These are phyloP conservation scores for Corythoichthys intestinalis DNA, from an alignment of 2,113 vertebrate genomes.

Conservation along the genomic window DNA sequence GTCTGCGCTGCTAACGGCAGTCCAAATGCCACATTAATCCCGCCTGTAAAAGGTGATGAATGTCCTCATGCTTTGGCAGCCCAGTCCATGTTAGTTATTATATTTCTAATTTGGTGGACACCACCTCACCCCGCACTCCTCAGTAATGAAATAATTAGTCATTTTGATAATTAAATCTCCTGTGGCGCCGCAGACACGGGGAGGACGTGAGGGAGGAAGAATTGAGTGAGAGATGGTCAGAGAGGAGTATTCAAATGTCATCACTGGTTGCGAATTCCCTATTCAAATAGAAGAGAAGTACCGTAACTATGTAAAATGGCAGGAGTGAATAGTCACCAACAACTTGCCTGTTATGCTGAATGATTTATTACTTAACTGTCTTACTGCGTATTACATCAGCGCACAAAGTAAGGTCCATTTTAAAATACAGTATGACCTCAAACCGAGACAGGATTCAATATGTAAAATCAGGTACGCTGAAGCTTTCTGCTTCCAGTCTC, in stretches of 20 bases:
- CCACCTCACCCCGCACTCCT: constrained; percentile 87
- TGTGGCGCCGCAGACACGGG: constrained; percentile 73
- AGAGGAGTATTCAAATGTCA: background rate
- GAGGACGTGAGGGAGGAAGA: constrained; percentile 12
- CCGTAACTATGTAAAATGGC: background rate
- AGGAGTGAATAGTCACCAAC: background rate
- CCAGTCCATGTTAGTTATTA: constrained; percentile 93
- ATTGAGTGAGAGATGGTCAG: constrained; percentile 10
- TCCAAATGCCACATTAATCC: constrained; percentile 97
- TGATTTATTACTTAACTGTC: background rate
- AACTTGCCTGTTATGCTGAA: background rate
- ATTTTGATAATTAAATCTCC: constrained; percentile 98
- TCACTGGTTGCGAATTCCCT: background rate
- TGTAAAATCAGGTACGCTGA: background rate
- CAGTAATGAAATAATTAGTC: constrained; percentile 97
- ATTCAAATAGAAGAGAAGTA: background rate
- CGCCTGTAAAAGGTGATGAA: constrained; percentile 92
- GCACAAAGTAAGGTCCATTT: background rate
- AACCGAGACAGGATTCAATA: background rate
- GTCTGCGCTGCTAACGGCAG: constrained; percentile 91
- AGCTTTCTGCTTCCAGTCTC: background rate
- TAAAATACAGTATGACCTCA: background rate
- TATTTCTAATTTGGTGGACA: constrained; percentile 95
- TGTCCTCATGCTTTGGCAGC: constrained; percentile 95
- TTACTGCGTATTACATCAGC: background rate